Evolutionary conservation across 2,797 vertebrate species (phyloP), one percentile per base, ranked within the genome.

Genomic region (Chloroceryle amazona): DNA sequence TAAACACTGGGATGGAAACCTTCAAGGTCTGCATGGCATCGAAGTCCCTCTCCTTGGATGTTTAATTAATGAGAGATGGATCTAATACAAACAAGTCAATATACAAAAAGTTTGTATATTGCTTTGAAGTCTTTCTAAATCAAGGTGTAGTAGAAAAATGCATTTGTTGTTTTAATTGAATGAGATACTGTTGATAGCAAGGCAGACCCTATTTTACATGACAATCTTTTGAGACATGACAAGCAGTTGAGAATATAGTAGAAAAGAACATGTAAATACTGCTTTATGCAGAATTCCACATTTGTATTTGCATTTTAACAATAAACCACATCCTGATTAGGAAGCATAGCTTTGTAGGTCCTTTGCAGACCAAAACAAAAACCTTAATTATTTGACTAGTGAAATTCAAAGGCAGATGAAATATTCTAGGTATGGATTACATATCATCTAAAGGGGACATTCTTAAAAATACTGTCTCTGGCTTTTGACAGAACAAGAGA

Each of bases 351-450:
- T 60, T 54, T 84, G 65, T 66, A 58, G n/a, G 31, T 58, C 22
- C 58, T 80, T 62, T 72, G 62, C 22, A 91, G 58, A 79, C 62
- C 58, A 84, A 79, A 90, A 23, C 7, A 51, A 76, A 86, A n/a
- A 4, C 7, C 15, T 63, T 35, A 37, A 62, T 54, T 67, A 29
- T 0, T 2, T 66, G n/a, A 44, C 33, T 66, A 0, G 0, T 19
- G 26, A 90, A 73, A 79, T 86, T 83, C 28, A 67, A 62, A 68
- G 76, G 29, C 33, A 72, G 29, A 26, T 76, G 18, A 84, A 68
- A 39, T 79, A 47, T 10, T 60, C 47, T 60, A 66, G 49, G 19
- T 26, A 15, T 33, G 31, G 82, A 44, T 61, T 68, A 11, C 2
- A 0, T 57, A 19, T 6, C 11, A 19, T 6, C 11, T 75, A 52